Evolutionary conservation across 2,888 invertebrate genomes (phyloP).

Genomic region (Ectemnius lituratus): DNA sequence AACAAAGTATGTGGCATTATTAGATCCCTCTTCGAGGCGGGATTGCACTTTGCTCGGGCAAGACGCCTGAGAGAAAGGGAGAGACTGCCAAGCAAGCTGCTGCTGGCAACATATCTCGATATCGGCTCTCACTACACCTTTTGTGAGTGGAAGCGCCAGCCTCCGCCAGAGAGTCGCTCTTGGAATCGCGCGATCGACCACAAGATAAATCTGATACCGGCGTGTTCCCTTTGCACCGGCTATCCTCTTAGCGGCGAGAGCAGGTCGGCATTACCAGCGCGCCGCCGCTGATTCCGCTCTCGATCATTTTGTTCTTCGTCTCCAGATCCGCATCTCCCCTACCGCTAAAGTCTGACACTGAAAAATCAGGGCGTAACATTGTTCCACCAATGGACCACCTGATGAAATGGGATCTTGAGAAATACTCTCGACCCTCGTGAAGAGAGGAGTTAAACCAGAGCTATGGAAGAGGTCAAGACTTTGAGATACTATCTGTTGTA

Average conservation of each 20-base stretch:
- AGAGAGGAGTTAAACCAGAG: too few species aligned
- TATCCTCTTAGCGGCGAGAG: neutral
- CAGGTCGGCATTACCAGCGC: too few species aligned
- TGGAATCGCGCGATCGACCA: constrained; percentile 53
- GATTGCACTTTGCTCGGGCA: constrained; percentile 23
- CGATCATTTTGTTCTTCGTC: constrained; percentile 54
- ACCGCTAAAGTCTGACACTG: too few species aligned
- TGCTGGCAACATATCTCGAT: too few species aligned
- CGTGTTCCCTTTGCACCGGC: constrained; percentile 28
- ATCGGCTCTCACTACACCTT: constrained; percentile 21
- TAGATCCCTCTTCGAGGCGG: too few species aligned
- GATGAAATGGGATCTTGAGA: too few species aligned
- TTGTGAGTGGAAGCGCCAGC: constrained; percentile 42
- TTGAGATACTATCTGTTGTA: too few species aligned
- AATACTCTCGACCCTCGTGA: too few species aligned
- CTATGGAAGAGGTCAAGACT: too few species aligned
- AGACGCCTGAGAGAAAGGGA: constrained; percentile 39
- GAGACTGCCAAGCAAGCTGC: constrained; percentile 49
- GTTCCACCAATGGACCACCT: too few species aligned
- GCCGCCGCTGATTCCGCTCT: constrained; percentile 51
- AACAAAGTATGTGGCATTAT: too few species aligned
- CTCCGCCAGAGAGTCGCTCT: constrained; percentile 44
- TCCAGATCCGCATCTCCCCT: constrained; percentile 60
- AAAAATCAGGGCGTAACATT: too few species aligned
- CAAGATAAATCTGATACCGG: constrained; percentile 59